Conservation (phyloP, 2,113 vertebrate species). For the Martes martes region DNA sequence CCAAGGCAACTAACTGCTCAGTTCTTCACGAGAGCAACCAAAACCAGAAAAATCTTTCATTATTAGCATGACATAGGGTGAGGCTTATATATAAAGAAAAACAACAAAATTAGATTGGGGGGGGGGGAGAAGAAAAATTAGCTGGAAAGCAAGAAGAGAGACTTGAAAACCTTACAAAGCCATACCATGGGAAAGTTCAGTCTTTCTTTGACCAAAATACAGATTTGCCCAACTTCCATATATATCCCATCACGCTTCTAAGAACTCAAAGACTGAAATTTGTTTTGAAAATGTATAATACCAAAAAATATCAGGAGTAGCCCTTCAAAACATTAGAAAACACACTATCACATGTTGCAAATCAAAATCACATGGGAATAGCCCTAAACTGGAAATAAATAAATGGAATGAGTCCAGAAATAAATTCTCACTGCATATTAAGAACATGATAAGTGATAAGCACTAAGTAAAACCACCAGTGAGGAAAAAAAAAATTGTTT, state of each 20-base stretch:
- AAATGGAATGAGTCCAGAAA: not conserved
- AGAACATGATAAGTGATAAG: not conserved
- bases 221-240: not conserved
- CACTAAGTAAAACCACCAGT: not conserved
- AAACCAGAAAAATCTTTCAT: not conserved
- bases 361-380: not conserved
- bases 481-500: not conserved
- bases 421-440: not conserved
- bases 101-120: not conserved
- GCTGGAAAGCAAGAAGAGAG: not conserved
- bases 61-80: not conserved
- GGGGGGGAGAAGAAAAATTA: not conserved
- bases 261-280: slow-evolving; percentile 22
- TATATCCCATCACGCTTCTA: not conserved
- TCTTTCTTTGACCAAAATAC: not conserved
- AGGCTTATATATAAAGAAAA: not conserved
- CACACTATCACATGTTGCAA: not conserved
- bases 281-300: slow-evolving; percentile 27
- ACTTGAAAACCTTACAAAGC: not conserved
- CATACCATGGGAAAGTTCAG: not conserved
- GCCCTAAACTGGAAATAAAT: slow-evolving; percentile 28
- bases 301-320: not conserved
- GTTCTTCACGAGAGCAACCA: not conserved
- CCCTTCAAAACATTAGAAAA: slow-evolving; percentile 14
- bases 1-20: not conserved